Percentiles rank a stretch among this genome's conserved stretches.
phyloP scores from a whole-genome alignment of 2,797 vertebrate species.

The Glossophaga mutica region DNA sequence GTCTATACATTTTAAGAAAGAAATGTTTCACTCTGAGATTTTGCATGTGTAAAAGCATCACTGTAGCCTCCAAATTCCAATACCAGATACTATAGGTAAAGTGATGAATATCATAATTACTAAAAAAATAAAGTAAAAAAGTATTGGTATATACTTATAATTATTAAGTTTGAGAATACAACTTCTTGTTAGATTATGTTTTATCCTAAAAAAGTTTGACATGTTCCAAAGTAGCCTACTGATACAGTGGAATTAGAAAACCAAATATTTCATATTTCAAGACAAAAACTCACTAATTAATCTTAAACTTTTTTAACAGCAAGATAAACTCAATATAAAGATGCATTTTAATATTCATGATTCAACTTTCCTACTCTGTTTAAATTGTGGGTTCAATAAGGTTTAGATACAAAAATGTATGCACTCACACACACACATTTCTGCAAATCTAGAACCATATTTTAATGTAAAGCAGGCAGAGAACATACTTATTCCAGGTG shows the following conservation, averaged over 20 bases:
- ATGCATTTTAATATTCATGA: background rate
- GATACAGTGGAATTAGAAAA: background rate
- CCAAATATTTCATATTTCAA: conserved; percentile 26
- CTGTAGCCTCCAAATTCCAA: background rate
- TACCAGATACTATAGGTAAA: background rate
- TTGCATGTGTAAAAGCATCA: background rate
- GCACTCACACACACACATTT: background rate
- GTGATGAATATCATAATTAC: background rate
- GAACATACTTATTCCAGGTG: background rate
- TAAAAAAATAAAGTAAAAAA: background rate
- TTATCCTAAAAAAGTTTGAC: background rate
- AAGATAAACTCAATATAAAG: background rate
- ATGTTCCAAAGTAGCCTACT: background rate
- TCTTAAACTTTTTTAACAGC: background rate
- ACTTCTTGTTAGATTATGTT: background rate
- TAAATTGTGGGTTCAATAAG: background rate
- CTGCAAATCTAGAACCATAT: background rate
- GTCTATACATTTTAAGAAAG: background rate
- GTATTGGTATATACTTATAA: background rate
- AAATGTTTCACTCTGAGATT: background rate
- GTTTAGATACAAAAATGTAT: background rate
- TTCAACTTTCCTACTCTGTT: background rate
- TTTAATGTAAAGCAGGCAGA: background rate
- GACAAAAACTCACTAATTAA: conserved; percentile 1
- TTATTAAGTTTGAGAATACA: background rate